Conservation (phyloP, 2,113 vertebrate genomes). For the Asarcornis scutulata region DNA sequence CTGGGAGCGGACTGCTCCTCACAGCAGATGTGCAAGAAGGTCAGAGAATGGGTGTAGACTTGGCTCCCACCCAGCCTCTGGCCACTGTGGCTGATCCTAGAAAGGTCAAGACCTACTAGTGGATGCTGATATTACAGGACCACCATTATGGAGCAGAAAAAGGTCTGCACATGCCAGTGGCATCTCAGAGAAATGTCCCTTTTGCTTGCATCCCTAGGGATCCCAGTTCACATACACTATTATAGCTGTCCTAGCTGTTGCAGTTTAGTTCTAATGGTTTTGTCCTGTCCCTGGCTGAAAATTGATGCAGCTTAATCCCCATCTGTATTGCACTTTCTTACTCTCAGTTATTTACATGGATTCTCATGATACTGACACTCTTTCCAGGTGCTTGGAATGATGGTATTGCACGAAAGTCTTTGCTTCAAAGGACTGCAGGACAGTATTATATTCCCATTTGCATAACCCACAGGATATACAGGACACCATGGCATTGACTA, state of each 20-base stretch:
- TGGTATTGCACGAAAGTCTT: not conserved
- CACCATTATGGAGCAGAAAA: not conserved
- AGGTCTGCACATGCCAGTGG: not conserved
- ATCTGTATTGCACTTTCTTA: not conserved
- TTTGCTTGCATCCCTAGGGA: not conserved
- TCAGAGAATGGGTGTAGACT: not conserved
- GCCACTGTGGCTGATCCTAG: not conserved
- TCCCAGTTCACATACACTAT: fast-evolving
- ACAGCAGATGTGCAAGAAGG: not conserved
- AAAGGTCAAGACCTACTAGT: not conserved
- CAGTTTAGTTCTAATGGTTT: not conserved
- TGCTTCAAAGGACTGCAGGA: not conserved
- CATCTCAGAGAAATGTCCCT: not conserved
- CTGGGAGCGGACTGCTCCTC: not conserved
- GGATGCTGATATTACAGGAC: not conserved
- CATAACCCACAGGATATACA: not conserved
- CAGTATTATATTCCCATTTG: not conserved
- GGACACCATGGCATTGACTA: not conserved
- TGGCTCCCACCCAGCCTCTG: not conserved
- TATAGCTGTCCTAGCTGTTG: not conserved
- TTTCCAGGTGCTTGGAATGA: not conserved
- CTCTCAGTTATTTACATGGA: not conserved
- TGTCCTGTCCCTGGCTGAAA: not conserved
- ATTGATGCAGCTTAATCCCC: not conserved
- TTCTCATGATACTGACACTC: not conserved